Percentiles rank a stretch among this genome's conserved stretches.
These are phyloP conservation scores for Periophthalmodon schlosseri DNA, from an alignment of 2,113 vertebrate species.

Conservation along the genomic window DNA sequence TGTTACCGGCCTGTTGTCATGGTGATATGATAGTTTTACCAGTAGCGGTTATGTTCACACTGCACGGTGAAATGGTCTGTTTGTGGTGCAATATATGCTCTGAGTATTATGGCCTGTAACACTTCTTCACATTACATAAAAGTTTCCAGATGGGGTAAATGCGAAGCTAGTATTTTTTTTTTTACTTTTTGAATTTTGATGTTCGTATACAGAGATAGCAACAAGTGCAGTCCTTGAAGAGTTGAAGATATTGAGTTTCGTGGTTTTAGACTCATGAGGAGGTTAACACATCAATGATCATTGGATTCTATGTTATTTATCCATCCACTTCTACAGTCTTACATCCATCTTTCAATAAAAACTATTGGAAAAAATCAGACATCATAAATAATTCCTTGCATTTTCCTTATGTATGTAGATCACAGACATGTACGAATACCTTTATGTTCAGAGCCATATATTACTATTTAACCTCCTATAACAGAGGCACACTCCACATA, in stretches of 20 bases:
- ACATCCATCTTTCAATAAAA: neutral
- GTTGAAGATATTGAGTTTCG: neutral
- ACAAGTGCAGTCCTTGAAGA: neutral
- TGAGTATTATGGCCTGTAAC: neutral
- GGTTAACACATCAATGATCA: no score
- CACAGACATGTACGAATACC: neutral
- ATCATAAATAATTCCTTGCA: neutral
- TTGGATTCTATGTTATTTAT: neutral
- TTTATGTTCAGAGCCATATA: neutral
- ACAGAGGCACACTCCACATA: neutral
- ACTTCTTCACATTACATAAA: neutral
- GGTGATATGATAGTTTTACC: conserved; percentile 72
- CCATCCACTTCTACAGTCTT: neutral
- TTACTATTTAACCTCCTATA: neutral
- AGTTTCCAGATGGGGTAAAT: neutral
- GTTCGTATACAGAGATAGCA: neutral
- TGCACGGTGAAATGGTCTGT: neutral
- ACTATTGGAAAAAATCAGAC: neutral
- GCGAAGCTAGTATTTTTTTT: neutral
- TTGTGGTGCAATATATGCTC: neutral
- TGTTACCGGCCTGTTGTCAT: conserved; percentile 77
- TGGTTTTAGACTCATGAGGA: no score
- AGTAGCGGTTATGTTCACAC: conserved; percentile 24
- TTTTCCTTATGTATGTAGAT: neutral
- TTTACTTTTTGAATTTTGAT: neutral